Conservation (phyloP, 2,113 vertebrate species). For the Ciconia boyciana region DNA sequence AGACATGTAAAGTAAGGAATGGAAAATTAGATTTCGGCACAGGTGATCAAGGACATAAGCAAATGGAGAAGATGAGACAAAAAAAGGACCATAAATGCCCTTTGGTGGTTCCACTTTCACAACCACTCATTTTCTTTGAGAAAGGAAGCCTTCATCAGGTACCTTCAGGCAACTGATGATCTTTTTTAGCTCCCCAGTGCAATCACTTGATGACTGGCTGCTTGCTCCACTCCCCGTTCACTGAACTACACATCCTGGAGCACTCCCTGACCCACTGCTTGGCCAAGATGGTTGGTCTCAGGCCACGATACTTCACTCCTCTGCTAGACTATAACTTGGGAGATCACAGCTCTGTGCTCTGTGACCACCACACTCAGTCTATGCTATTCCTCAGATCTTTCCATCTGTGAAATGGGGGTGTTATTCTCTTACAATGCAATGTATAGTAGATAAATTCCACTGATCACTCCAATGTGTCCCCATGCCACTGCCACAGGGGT, state of each 20-base stretch:
- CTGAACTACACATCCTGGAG: neutral
- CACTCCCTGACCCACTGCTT: neutral
- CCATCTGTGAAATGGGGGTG: neutral
- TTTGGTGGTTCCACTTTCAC: neutral
- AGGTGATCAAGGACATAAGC: neutral
- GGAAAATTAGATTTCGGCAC: neutral
- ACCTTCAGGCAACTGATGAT: neutral
- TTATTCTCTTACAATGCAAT: neutral
- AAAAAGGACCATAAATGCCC: neutral
- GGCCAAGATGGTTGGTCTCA: neutral
- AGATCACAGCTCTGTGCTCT: neutral
- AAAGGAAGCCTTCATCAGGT: neutral
- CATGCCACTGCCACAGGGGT: neutral
- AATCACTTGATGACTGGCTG: neutral
- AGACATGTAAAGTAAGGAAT: neutral
- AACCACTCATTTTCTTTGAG: neutral
- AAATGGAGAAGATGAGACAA: neutral
- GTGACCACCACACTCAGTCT: neutral
- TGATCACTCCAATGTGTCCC: neutral
- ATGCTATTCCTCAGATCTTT: neutral
- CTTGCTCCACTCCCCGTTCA: neutral
- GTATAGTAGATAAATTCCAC: neutral
- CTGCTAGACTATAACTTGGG: neutral
- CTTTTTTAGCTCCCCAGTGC: neutral
- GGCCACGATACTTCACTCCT: neutral